phyloP scores from a whole-genome alignment of 2,113 vertebrate genomes.

The Bufo bufo region DNA sequence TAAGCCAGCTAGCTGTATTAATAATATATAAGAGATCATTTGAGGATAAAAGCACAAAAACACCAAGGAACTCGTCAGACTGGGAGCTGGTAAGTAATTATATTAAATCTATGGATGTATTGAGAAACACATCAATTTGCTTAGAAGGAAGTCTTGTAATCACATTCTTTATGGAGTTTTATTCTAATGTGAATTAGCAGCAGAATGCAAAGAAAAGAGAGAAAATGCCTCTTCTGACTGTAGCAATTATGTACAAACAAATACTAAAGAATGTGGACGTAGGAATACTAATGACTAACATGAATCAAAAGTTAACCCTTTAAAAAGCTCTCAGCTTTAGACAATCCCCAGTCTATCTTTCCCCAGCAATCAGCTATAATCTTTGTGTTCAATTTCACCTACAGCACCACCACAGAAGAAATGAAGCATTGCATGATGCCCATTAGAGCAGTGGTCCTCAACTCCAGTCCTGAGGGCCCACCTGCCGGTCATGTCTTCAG shows the following conservation, averaged over 20 bases:
- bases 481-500: too few relatives aligned
- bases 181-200: constrained; percentile 14
- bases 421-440: too few relatives aligned
- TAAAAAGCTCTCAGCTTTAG: background rate
- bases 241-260: constrained; percentile 19
- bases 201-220: background rate
- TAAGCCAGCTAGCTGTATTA: background rate
- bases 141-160: constrained; percentile 42
- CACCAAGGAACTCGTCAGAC: background rate
- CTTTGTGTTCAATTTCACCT: too few relatives aligned
- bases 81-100: constrained; percentile 43
- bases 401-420: too few relatives aligned
- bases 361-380: background rate
- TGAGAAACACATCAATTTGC: constrained; percentile 40
- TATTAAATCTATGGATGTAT: constrained; percentile 47
- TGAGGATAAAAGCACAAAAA: constrained; percentile 38
- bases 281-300: background rate
- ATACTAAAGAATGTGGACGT: background rate
- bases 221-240: constrained; percentile 7
- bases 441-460: too few relatives aligned
- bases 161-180: constrained; percentile 31
- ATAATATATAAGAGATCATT: constrained; percentile 42
- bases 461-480: too few relatives aligned
- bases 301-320: background rate
- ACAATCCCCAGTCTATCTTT: background rate